These are phyloP conservation scores for Corapipo altera DNA, from an alignment of 2,113 vertebrate species.

Conservation along the genomic window DNA sequence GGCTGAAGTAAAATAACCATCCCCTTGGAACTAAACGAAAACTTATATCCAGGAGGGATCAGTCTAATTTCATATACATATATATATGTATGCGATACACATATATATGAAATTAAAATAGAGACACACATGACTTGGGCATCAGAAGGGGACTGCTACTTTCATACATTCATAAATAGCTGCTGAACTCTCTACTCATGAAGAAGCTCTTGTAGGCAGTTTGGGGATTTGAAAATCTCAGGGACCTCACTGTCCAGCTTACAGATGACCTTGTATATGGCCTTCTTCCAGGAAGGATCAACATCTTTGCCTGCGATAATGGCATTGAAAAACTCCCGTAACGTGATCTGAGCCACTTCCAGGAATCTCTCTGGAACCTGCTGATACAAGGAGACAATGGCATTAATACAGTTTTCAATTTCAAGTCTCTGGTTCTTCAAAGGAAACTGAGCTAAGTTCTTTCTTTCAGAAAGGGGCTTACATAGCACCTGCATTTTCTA, in stretches of 20 bases:
- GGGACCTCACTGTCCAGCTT: slow-evolving; percentile 99
- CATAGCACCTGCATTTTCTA: slow-evolving; percentile 80
- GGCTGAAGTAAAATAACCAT: slow-evolving; percentile 79
- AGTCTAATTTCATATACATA: slow-evolving; percentile 73
- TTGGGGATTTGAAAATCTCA: slow-evolving; percentile 98
- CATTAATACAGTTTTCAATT: slow-evolving; percentile 89
- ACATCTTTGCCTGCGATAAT: slow-evolving; percentile 98
- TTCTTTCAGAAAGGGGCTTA: slow-evolving; percentile 78
- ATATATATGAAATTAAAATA: slow-evolving; percentile 74
- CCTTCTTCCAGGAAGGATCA: slow-evolving; percentile 99
- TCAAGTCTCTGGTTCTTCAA: slow-evolving; percentile 85
- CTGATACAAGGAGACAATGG: slow-evolving; percentile 81
- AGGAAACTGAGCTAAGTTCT: slow-evolving; percentile 77
- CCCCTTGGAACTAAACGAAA: slow-evolving; percentile 66
- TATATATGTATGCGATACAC: slow-evolving; percentile 73
- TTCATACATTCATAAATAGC: slow-evolving; percentile 84
- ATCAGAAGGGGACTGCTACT: slow-evolving; percentile 76
- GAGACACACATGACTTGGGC: slow-evolving; percentile 73
- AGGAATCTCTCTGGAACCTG: slow-evolving; percentile 99
- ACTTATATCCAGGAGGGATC: slow-evolving; percentile 65
- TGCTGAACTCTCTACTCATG: slow-evolving; percentile 90
- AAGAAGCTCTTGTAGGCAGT: slow-evolving; percentile 99
- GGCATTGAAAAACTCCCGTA: slow-evolving; percentile 99
- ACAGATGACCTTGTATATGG: slow-evolving; percentile 99
- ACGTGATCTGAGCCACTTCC: slow-evolving; percentile 98